Conservation (phyloP, 2,888 invertebrate species). For the Oligia latruncula region DNA sequence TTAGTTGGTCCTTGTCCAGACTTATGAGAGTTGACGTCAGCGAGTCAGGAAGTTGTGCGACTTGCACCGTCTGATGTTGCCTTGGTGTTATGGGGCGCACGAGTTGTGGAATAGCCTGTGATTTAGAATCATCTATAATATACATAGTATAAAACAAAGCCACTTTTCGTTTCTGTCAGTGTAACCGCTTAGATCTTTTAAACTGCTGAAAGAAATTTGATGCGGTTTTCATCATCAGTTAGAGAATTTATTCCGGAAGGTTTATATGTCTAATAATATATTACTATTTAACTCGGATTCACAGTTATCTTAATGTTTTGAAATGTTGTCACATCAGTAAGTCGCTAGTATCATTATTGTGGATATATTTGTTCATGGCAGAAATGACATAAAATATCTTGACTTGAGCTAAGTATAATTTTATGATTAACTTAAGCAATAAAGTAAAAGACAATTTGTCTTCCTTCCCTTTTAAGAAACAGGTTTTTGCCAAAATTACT, state of each 20-base stretch:
- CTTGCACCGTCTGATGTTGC: slow-evolving; percentile 66
- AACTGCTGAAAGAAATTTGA: not conserved
- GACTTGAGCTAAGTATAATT: not conserved
- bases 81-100: slow-evolving; percentile 29
- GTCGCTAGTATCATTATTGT: not conserved
- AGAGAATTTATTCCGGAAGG: not conserved
- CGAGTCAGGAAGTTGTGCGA: slow-evolving; percentile 70
- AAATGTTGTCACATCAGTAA: not conserved
- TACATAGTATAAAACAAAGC: not conserved
- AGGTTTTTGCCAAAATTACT: not conserved
- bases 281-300: not conserved
- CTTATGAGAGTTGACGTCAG: slow-evolving; percentile 71
- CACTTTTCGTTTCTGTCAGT: not conserved
- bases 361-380: not conserved
- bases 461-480: not conserved
- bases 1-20: slow-evolving; percentile 74
- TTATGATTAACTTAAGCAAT: not conserved
- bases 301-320: not conserved
- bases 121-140: not conserved
- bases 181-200: not conserved
- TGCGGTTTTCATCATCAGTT: not conserved
- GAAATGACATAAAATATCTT: not conserved
- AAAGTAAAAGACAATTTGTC: not conserved
- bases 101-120: slow-evolving; percentile 9
- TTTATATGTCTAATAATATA: not conserved